Evolutionary conservation across 1,140 invertebrate species (phyloP).

Genomic region (Eufriesea mexicana): DNA sequence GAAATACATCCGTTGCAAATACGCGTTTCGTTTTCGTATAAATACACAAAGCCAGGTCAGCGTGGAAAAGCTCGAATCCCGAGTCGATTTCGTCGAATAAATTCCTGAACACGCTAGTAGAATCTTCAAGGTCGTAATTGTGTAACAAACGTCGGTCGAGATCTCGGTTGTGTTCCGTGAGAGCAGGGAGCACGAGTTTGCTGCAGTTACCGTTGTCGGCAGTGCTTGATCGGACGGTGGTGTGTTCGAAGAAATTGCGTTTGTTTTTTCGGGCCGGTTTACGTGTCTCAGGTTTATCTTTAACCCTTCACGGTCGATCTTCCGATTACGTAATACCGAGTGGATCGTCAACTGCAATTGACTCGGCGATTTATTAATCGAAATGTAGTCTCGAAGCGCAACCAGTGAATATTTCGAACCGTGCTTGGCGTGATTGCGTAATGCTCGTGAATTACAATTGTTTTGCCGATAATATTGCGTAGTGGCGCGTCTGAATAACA

Average conservation of each 20-base stretch:
- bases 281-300: neutral
- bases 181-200: constrained; percentile 17
- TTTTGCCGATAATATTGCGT: constrained; percentile 51
- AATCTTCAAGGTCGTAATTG: constrained; percentile 59
- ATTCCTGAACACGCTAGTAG: constrained; percentile 1
- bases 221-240: neutral
- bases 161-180: neutral
- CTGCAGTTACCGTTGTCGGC: constrained; percentile 29
- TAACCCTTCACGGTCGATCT: neutral
- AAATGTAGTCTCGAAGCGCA: constrained; percentile 5
- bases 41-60: neutral
- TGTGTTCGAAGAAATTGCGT: neutral
- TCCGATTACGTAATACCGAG: constrained; percentile 24
- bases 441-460: constrained; percentile 56
- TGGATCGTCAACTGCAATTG: constrained; percentile 15
- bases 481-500: neutral
- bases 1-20: constrained; percentile 5
- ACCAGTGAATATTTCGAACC: constrained; percentile 34
- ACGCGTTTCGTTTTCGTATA: neutral
- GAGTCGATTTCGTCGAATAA: constrained; percentile 13
- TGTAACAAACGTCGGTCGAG: constrained; percentile 33
- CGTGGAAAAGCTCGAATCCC: constrained; percentile 7
- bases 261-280: neutral
- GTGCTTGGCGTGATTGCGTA: constrained; percentile 42
- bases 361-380: constrained; percentile 37